Base-by-base conservation (phyloP, 1,140 invertebrate genomes). In the Musca domestica region DNA sequence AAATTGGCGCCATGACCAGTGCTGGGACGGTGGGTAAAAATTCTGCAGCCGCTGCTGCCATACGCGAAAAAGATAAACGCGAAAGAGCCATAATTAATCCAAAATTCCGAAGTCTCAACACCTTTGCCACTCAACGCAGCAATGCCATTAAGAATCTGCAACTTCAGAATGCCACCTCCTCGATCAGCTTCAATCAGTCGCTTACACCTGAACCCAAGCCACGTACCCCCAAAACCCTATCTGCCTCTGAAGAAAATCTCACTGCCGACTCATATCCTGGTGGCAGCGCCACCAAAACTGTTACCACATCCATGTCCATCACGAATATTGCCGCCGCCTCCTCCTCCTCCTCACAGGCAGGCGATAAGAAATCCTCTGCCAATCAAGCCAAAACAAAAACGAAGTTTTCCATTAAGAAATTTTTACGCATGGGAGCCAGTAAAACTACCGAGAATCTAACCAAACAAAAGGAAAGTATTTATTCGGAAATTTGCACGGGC, bases 331-430 rank as follows among this genome's bases (percentile, higher is more conserved):
- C 46, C 30, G 27, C 56, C 9, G 56, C 56, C 56, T 15, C 69
- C 17, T 10, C 56, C 9, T 27, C 56, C 56, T 15, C 69, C 17
- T 10, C 67, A 49, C 64, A 74, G 4, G 73, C 74, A 0, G 69
- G 61, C 19, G 64, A 54, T 51, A 80, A 80, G 48, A 80, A 80
- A 27, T 67, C 74, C 19, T 9, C 61, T 7, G 14, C 27, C 3
- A 27, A 20, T 3, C 74, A 74, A 87, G 90, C 67, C 88, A 89
- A 81, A 88, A 87, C 58, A 90, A 90, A 84, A 89, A 80, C 85
- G 1, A 88, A 89, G 69, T 93, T 93, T 73, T 94, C 91, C 0
- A 84, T 95, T n/a, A 91, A 92, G 73, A 94, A 93, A 73, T 88
- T 95, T 46, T 77, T 95, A 7, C 84, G 92, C 49, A 90, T 94